A percentile compares a stretch with the other conserved stretches of the same genome.
phyloP scores from a whole-genome alignment of 2,797 vertebrate genomes.

The Sylvilagus floridanus region DNA sequence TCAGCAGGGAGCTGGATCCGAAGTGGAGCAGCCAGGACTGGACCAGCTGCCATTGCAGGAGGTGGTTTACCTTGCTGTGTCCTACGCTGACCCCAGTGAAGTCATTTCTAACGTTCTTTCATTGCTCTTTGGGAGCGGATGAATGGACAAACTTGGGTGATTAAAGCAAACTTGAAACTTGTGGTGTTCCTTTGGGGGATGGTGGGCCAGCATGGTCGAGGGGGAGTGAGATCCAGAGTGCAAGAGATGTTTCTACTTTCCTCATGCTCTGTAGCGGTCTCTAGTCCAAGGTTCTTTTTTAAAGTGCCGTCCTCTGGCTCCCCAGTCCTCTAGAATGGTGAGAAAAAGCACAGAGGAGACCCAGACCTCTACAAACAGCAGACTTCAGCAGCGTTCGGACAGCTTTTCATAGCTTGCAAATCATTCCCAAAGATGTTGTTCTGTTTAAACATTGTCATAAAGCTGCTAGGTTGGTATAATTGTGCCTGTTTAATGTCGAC shows the following conservation, averaged over 20 bases:
- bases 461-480: too few relatives aligned
- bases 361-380: not conserved
- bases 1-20: too few relatives aligned
- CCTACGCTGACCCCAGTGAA: not conserved
- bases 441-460: not conserved
- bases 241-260: too few relatives aligned
- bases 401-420: not conserved
- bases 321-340: not conserved
- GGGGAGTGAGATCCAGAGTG: not conserved
- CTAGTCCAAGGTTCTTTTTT: not conserved
- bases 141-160: not conserved
- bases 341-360: not conserved
- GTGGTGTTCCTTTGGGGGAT: not conserved
- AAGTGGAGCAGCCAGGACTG: too few relatives aligned
- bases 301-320: not conserved
- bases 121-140: not conserved
- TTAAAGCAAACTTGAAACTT: not conserved
- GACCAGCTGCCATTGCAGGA: too few relatives aligned
- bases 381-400: not conserved
- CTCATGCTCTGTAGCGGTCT: not conserved
- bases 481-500: not conserved
- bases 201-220: not conserved
- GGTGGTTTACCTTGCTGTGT: too few relatives aligned
- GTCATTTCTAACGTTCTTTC: slow-evolving; percentile 7
- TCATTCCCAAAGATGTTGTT: not conserved